Conservation (phyloP, 2,113 vertebrate genomes). For the Donacobius atricapilla region DNA sequence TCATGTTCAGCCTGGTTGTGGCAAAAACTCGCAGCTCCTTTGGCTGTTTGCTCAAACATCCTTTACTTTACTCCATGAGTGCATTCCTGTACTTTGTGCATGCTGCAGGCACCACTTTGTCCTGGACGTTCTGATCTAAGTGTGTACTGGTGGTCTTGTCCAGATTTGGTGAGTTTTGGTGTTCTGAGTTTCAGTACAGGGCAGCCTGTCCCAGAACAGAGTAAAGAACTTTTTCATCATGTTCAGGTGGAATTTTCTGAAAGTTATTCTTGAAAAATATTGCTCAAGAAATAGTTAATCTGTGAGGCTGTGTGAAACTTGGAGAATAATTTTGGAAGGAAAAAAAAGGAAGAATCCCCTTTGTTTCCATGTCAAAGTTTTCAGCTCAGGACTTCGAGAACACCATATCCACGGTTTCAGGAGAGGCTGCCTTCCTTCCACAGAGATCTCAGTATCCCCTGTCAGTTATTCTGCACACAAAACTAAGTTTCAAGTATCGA, state of each 20-base stretch:
- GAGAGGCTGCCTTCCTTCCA: not conserved
- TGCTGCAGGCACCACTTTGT: not conserved
- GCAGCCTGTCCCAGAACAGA: too few relatives aligned
- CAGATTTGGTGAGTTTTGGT: not conserved
- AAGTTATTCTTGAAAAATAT: not conserved
- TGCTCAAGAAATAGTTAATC: not conserved
- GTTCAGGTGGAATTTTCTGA: not conserved
- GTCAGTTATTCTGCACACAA: not conserved
- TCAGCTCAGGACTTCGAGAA: not conserved
- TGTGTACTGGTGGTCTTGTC: not conserved
- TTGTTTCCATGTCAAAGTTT: not conserved
- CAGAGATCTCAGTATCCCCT: not conserved
- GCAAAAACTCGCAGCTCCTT: not conserved
- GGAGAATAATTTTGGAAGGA: not conserved
- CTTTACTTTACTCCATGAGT: not conserved
- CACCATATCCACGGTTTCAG: fast-evolving
- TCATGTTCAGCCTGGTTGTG: not conserved
- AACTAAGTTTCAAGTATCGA: not conserved
- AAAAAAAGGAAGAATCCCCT: not conserved
- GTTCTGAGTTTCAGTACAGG: not conserved
- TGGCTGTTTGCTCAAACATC: not conserved
- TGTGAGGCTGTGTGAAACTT: not conserved
- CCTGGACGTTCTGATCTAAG: not conserved
- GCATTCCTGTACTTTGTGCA: not conserved
- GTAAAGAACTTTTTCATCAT: not conserved